Base-by-base conservation (phyloP, 2,113 vertebrate species). In the Rhodinocichla rosea region DNA sequence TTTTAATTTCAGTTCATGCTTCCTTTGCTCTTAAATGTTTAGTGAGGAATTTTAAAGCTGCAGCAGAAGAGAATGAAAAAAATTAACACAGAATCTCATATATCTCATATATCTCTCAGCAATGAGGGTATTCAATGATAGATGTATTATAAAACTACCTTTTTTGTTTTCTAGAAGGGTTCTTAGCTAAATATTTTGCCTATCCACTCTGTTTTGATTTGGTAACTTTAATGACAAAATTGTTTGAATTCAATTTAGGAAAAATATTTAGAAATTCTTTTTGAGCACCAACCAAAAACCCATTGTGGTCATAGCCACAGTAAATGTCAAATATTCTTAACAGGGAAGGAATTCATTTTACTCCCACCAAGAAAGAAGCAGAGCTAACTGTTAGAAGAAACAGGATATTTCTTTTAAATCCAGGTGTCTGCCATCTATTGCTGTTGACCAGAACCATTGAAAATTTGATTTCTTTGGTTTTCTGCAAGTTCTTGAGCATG, bases 271-370 rank as follows among this genome's bases (percentile, higher is more conserved):
- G 56, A 81, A 56, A n/a, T 20, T 28, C 0, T 39, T 63, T 76
- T 40, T 53, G 10, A 59, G 3, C 74, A 45, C 4, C 23, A 47
- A 18, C 9, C 24, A 35, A 53, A 78, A 92, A 6, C 8, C 26
- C 44, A 1, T 35, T 2, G 0, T 3, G 0, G 7, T 37, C 40
- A 74, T 23, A 44, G 23, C 12, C 17, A 27, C 28, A 70, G 12
- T 71, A 70, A 53, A 13, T 70, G 50, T 30, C 50, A 93, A 74
- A 44, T 33, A 40, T n/a, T 89, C 32, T 49, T 44, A 56, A 50
- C 2, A 52, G 59, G 4, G 10, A 77, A 77, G 21, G 4, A 82
- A 57, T 75, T 93, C 2, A n/a, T 84, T 57, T 67, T 49, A 37
- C 2, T 71, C 4, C 8, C 10, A 64, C 11, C 4, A n/a, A 78